These are phyloP conservation scores for Cacoxenus indagator DNA, from an alignment of 2,888 invertebrate genomes.

Conservation along the genomic window DNA sequence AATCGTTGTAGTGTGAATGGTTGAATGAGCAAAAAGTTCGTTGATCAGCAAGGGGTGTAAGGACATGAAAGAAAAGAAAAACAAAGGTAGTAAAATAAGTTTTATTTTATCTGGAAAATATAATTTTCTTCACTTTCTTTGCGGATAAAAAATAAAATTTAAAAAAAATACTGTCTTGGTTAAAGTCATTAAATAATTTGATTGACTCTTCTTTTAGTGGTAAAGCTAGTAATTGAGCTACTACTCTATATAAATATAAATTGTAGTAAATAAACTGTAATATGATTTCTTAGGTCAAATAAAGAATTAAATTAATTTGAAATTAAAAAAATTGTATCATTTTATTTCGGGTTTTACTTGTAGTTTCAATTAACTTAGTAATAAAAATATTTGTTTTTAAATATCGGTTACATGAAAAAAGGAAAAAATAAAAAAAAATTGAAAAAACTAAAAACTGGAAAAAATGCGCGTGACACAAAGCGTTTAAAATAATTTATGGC, in stretches of 20 bases:
- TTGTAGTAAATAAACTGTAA: no score
- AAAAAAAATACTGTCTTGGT: no score
- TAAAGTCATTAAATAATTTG: no score
- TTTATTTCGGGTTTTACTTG: background rate
- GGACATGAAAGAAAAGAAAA: conserved; percentile 44
- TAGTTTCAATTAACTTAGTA: conserved; percentile 51
- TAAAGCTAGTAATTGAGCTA: no score
- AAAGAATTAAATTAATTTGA: no score
- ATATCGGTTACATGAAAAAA: conserved; percentile 31
- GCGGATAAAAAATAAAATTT: no score
- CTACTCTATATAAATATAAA: no score
- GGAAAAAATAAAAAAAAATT: conserved; percentile 28
- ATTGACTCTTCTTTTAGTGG: no score
- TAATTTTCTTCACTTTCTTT: no score
- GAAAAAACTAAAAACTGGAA: conserved; percentile 24
- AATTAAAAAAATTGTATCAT: no score
- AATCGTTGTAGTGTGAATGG: conserved; percentile 34
- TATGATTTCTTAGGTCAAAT: no score
- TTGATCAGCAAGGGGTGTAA: conserved; percentile 31
- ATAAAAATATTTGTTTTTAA: conserved; percentile 49
- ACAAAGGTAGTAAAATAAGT: conserved; percentile 42
- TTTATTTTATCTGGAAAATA: no score
- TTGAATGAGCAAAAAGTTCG: conserved; percentile 26
- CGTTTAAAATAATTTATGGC: background rate
- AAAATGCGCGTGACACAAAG: conserved; percentile 8